Percentiles rank a stretch among this genome's conserved stretches.
Conservation (phyloP, 2,888 invertebrate species). For the Pheosia tremula region DNA sequence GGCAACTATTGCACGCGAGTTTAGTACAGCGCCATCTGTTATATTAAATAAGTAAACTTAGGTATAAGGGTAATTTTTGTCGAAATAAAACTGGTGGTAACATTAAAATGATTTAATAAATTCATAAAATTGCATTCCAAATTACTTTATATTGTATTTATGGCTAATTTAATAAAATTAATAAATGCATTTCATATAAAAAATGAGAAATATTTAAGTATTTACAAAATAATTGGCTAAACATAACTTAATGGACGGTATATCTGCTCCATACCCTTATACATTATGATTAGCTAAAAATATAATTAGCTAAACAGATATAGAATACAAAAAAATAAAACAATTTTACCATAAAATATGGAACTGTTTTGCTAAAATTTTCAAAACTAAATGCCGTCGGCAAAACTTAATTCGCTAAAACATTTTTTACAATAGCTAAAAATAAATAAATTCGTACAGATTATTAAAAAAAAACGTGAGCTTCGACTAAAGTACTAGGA, state of each 20-base stretch:
- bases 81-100: conserved; percentile 18
- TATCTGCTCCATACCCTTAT: conserved; percentile 29
- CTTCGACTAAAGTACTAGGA: not conserved
- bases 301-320: not conserved
- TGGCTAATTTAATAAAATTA: conserved; percentile 68
- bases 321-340: not conserved
- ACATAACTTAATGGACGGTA: conserved; percentile 53
- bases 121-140: conserved; percentile 41
- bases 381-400: conserved; percentile 18
- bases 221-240: conserved; percentile 53
- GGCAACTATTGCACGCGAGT: not conserved
- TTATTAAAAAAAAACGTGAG: conserved; percentile 5
- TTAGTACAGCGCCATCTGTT: conserved; percentile 31
- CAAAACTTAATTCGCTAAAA: conserved; percentile 18
- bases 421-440: conserved; percentile 34
- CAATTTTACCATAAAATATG: not conserved
- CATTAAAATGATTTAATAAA: conserved; percentile 45
- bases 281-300: not conserved
- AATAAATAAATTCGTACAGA: conserved; percentile 38
- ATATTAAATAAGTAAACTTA: too few species aligned
- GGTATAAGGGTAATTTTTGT: too few species aligned
- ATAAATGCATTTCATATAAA: conserved; percentile 64
- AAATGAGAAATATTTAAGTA: conserved; percentile 35
- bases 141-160: conserved; percentile 42
- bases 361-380: not conserved